Evolutionary conservation across 1,140 invertebrate genomes (phyloP).

Genomic region (Lithobius niger): DNA sequence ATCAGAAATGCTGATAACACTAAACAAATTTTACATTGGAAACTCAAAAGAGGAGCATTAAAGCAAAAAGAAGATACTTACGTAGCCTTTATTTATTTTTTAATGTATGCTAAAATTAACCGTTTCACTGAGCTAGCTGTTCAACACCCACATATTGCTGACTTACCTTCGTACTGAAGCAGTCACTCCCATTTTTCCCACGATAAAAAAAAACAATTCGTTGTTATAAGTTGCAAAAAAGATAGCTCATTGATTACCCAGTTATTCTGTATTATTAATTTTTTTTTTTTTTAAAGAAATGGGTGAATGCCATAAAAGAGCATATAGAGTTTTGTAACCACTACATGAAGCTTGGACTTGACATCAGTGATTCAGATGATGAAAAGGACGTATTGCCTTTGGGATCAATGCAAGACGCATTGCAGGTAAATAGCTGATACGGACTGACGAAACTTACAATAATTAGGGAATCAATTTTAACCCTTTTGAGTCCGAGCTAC

Average conservation of each 20-base stretch:
- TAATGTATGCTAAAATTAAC: neutral
- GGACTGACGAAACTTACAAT: neutral
- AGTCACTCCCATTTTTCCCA: neutral
- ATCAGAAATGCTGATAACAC: too few species aligned
- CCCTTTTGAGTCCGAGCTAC: too few species aligned
- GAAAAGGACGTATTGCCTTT: constrained; percentile 30
- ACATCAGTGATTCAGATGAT: constrained; percentile 28
- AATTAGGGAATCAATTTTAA: too few species aligned
- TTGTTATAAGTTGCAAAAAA: too few species aligned
- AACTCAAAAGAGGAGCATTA: too few species aligned
- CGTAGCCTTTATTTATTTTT: neutral
- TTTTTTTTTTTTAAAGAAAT: constrained; percentile 44
- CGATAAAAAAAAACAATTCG: neutral
- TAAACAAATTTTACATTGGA: too few species aligned
- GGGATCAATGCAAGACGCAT: constrained; percentile 41
- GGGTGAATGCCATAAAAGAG: constrained; percentile 49
- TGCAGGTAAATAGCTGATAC: constrained; percentile 32
- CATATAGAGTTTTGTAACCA: constrained; percentile 53
- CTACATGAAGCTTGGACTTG: constrained; percentile 44
- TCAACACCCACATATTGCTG: too few species aligned
- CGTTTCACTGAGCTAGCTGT: too few species aligned
- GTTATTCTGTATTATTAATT: too few species aligned
- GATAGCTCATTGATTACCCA: too few species aligned
- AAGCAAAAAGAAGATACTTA: neutral
- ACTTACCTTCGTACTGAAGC: too few species aligned